Evolutionary conservation across 2,113 vertebrate species (phyloP).

Genomic region (Dendrocopos noguchii): DNA sequence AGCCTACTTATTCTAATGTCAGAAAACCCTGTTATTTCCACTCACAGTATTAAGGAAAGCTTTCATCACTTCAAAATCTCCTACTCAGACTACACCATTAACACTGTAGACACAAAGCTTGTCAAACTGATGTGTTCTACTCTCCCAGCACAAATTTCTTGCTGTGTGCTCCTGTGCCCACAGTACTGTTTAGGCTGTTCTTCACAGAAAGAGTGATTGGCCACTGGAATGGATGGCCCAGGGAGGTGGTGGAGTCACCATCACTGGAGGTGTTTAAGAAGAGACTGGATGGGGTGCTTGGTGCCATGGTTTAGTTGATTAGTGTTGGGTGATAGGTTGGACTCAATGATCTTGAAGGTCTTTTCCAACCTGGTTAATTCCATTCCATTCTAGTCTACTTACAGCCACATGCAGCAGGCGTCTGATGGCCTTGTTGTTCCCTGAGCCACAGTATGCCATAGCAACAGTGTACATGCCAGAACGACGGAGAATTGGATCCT

Average conservation of each 20-base stretch:
- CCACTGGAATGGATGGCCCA: too few relatives aligned
- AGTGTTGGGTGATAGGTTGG: too few relatives aligned
- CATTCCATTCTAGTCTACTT: constrained; percentile 56
- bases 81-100: not conserved
- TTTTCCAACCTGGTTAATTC: too few relatives aligned
- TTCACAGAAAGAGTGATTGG: too few relatives aligned
- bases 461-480: constrained; percentile 99
- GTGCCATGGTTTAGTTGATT: too few relatives aligned
- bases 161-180: not conserved
- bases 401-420: constrained; percentile 97
- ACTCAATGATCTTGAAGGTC: too few relatives aligned
- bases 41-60: not conserved
- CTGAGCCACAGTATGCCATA: constrained; percentile 98
- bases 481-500: constrained; percentile 97
- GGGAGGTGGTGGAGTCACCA: too few relatives aligned
- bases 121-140: not conserved
- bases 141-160: not conserved
- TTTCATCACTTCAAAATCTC: not conserved
- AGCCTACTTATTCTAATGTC: not conserved
- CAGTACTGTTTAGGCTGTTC: constrained; percentile 2
- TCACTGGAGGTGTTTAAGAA: too few relatives aligned
- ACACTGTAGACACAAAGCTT: not conserved
- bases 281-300: too few relatives aligned
- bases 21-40: not conserved
- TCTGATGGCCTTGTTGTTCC: constrained; percentile 98